Evolutionary conservation across 2,113 vertebrate genomes (phyloP).

Genomic region (Carettochelys insculpta): DNA sequence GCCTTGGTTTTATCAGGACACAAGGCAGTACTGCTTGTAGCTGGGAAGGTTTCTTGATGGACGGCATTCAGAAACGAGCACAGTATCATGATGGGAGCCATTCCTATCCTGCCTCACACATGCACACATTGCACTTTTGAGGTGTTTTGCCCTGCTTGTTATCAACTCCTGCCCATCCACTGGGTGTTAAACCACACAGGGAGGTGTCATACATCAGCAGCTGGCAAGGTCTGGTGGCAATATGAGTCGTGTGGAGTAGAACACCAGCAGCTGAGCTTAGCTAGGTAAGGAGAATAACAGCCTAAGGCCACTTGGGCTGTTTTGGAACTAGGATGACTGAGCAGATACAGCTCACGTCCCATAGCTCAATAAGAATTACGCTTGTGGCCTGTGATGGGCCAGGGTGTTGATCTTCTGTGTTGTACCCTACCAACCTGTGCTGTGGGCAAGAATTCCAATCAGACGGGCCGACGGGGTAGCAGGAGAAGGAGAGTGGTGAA

Average conservation of each 20-base stretch:
- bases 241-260: neutral
- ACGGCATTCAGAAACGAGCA: neutral
- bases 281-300: fast-evolving
- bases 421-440: neutral
- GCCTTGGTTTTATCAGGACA: neutral
- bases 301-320: neutral
- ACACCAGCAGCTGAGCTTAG: fast-evolving
- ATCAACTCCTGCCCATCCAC: neutral
- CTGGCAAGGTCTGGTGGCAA: neutral
- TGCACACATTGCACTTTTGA: neutral
- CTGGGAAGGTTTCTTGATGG: neutral
- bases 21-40: neutral
- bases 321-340: neutral
- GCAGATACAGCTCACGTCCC: neutral
- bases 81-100: neutral
- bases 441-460: neutral
- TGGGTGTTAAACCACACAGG: neutral
- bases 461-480: neutral
- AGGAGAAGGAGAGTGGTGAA: neutral
- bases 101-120: neutral
- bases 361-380: neutral
- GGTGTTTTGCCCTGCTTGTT: neutral
- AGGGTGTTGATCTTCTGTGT: neutral
- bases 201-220: neutral
- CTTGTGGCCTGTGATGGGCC: neutral